Evolutionary conservation across 2,797 vertebrate species (phyloP).

Genomic region (Fratercula arctica): DNA sequence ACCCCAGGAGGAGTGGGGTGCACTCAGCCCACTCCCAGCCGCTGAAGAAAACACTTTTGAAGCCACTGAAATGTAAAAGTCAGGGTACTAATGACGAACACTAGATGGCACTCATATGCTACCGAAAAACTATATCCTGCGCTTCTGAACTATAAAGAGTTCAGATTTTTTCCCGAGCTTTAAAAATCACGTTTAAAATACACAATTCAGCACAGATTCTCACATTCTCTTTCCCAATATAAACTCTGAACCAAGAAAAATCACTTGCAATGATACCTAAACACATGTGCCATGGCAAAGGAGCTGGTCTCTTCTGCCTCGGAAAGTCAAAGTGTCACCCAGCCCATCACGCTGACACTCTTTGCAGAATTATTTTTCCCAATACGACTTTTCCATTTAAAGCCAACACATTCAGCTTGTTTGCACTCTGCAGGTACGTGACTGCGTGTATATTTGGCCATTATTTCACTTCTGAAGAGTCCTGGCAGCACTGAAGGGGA

Average conservation of each 20-base stretch:
- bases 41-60: not conserved
- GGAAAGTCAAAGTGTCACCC: constrained; percentile 8
- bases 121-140: not conserved
- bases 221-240: constrained; percentile 11
- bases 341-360: not conserved
- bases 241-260: constrained; percentile 13
- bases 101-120: constrained; percentile 75
- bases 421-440: not conserved
- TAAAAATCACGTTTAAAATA: not conserved
- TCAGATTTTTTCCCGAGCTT: not conserved
- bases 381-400: not conserved
- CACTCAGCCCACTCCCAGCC: rapidly evolving
- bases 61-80: not conserved
- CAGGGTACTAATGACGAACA: not conserved
- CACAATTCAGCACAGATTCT: constrained; percentile 7
- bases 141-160: not conserved
- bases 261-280: not conserved
- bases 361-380: constrained; percentile 39
- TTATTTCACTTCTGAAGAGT: constrained; percentile 22
- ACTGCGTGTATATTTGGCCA: not conserved
- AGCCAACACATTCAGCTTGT: not conserved
- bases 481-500: not conserved
- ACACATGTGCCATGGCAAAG: not conserved
- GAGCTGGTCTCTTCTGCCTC: not conserved
- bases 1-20: not conserved